Conservation (phyloP, 2,888 invertebrate genomes). For the Exocentrus adspersus region DNA sequence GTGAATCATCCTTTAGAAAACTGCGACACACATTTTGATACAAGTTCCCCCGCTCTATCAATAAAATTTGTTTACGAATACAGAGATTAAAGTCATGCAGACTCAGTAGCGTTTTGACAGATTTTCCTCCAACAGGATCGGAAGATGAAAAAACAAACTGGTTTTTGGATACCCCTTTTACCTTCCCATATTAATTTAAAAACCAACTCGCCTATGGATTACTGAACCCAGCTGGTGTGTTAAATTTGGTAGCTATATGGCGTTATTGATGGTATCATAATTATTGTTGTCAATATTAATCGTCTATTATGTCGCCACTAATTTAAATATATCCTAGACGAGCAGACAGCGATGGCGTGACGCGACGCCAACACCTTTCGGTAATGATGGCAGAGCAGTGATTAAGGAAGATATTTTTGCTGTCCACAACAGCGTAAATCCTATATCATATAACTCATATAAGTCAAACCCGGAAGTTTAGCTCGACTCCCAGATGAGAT, state of each 20-base stretch:
- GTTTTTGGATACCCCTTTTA: too few relatives aligned
- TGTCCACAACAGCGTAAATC: slow-evolving; percentile 2
- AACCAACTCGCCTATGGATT: too few relatives aligned
- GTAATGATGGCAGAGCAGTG: slow-evolving; percentile 6
- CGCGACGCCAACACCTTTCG: slow-evolving; percentile 15
- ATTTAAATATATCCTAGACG: background rate
- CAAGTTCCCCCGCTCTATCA: background rate
- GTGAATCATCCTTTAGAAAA: slow-evolving; percentile 18
- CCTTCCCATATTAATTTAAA: too few relatives aligned
- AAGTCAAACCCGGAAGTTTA: slow-evolving; percentile 14
- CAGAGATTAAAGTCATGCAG: background rate
- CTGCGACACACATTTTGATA: slow-evolving; percentile 12
- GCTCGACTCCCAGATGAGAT: slow-evolving; percentile 9
- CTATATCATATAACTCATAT: too few relatives aligned
- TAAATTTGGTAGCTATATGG: too few relatives aligned
- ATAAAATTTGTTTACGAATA: slow-evolving; percentile 8
- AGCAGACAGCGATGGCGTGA: slow-evolving; percentile 2
- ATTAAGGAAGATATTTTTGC: slow-evolving; percentile 12
- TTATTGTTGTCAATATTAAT: too few relatives aligned
- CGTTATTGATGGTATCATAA: too few relatives aligned
- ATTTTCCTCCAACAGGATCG: too few relatives aligned
- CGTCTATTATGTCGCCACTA: too few relatives aligned
- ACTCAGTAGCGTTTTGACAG: too few relatives aligned
- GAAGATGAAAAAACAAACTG: too few relatives aligned
- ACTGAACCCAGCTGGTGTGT: too few relatives aligned